Base-by-base conservation (phyloP, 2,113 vertebrate species). In the Chloropsis hardwickii region DNA sequence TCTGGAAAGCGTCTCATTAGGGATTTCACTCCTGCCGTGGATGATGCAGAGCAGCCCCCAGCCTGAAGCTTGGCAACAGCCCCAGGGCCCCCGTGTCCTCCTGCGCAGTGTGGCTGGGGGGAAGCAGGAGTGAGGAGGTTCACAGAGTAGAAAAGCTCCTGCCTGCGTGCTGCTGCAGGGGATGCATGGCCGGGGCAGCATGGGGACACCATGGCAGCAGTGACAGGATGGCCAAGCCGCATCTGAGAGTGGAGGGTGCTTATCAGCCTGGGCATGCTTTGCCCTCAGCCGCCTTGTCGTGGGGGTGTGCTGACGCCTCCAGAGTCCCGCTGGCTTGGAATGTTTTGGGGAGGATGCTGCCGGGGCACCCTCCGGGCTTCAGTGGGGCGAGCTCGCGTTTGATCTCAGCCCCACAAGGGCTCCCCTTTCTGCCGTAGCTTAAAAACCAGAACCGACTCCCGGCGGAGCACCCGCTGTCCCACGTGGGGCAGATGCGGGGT, bases 231-330 rank as follows among this genome's bases (percentile, higher is more conserved):
- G 35, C 35, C 29, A 28, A n/a, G 42, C 11, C 33, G 56, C 45
- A 6, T 28, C 13, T 19, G 22, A 37, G 66, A 31, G 50, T 5
- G 37, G 51, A 44, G 33, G 23, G 14, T 14, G n/a, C 14, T 64
- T 5, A 11, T 8, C 27, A 67, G 25, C 61, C 54, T 17, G 45
- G 16, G 28, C 44, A 4, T 56, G 57, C 40, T 18, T 22, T 31
- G 57, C 24, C 4, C 12, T 25, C 16, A 6, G 47, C n/a, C 19
- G 0, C 65, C 27, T 19, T 13, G 2, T 5, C n/a, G 5, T 4
- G 9, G 24, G n/a, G 9, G 0, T 10, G 54, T 24, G 17, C 45
- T 8, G 66, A 4, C n/a, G 18, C 37, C 71, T 51, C 33, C 79
- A 1, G 14, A 35, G 7, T 7, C 12, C 58, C 11, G 64, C 50